These are phyloP conservation scores for human (Homo sapiens) DNA, from an alignment of 2,113 vertebrate genomes.

Conservation along the genomic window DNA sequence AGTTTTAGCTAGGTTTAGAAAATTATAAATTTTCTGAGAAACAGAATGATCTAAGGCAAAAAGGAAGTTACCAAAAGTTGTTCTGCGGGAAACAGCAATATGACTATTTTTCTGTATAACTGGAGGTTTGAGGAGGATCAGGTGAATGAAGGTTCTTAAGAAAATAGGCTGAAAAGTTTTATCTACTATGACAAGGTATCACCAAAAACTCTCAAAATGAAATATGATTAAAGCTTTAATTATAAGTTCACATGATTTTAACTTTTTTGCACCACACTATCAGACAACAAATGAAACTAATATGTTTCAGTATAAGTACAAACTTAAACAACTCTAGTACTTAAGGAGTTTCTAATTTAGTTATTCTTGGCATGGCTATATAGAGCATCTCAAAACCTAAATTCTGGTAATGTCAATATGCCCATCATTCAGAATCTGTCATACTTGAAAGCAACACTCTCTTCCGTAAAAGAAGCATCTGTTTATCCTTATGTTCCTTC, in stretches of 20 bases:
- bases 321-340: conserved; percentile 15
- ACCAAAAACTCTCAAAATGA: conserved; percentile 23
- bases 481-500: conserved; percentile 73
- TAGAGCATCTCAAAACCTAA: conserved; percentile 55
- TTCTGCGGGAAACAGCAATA: background rate
- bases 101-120: background rate
- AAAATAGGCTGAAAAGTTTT: background rate
- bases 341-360: conserved; percentile 54
- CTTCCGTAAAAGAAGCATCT: conserved; percentile 71
- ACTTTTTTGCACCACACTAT: conserved; percentile 35
- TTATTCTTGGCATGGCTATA: conserved; percentile 64
- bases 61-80: background rate
- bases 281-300: conserved; percentile 61
- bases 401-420: conserved; percentile 71
- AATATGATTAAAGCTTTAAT: conserved; percentile 50
- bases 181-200: background rate
- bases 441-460: conserved; percentile 65
- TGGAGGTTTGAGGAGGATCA: background rate
- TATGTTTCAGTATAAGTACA: conserved; percentile 56
- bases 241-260: conserved; percentile 50
- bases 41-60: conserved; percentile 14
- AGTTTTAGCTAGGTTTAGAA: conserved; percentile 35
- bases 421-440: conserved; percentile 73
- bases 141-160: background rate
- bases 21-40: background rate